These are phyloP conservation scores for Melanophora roralis DNA, from an alignment of 2,888 invertebrate genomes.

Conservation along the genomic window DNA sequence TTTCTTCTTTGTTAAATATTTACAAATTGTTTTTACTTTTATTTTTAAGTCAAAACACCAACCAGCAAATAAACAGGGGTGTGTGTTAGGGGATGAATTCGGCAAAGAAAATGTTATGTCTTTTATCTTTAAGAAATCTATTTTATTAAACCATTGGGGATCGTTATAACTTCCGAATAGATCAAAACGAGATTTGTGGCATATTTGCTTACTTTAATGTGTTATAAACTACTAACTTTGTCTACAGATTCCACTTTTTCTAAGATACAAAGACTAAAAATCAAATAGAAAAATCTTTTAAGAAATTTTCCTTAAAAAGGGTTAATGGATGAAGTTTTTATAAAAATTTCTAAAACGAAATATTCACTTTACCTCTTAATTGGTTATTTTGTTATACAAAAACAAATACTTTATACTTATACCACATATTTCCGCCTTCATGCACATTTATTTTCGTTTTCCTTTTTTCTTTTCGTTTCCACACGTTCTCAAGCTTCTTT, in stretches of 20 bases:
- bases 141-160: conserved; percentile 3
- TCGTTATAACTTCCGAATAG: too few species aligned
- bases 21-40: conserved; percentile 51
- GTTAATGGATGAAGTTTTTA: too few species aligned
- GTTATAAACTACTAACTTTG: too few species aligned
- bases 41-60: not conserved
- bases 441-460: conserved; percentile 13
- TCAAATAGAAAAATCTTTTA: too few species aligned
- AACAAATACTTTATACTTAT: conserved; percentile 1
- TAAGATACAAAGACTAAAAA: too few species aligned
- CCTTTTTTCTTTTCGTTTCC: not conserved
- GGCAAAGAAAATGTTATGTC: not conserved
- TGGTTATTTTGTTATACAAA: not conserved
- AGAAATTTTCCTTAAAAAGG: too few species aligned
- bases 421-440: not conserved
- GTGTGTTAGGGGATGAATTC: not conserved
- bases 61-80: not conserved
- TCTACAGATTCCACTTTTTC: too few species aligned
- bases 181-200: too few species aligned
- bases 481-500: not conserved
- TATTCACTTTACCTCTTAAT: not conserved
- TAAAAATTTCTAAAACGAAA: too few species aligned
- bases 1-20: conserved; percentile 3
- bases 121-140: not conserved
- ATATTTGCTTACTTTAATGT: too few species aligned